Evolutionary conservation across 2,113 vertebrate species (phyloP).

Genomic region (Macheiramphus alcinus): DNA sequence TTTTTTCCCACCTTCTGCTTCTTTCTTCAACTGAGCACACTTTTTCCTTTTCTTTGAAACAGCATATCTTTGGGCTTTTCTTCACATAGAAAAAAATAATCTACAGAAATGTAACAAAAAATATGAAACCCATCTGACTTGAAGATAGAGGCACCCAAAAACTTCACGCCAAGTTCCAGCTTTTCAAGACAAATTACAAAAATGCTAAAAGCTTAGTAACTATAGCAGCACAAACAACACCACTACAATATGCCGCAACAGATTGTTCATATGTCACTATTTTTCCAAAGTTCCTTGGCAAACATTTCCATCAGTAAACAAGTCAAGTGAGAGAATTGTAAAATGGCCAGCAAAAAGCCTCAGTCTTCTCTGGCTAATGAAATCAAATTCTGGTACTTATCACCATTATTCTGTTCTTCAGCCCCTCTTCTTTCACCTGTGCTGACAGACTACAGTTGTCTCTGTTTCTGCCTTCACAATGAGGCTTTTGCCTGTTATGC

Average conservation of each 20-base stretch:
- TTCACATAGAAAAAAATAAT: neutral
- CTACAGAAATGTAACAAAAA: neutral
- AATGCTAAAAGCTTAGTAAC: slow-evolving; percentile 36
- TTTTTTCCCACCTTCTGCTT: neutral
- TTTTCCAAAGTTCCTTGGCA: slow-evolving; percentile 63
- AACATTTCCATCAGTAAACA: slow-evolving; percentile 55
- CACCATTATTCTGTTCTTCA: neutral
- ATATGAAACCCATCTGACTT: slow-evolving; percentile 43
- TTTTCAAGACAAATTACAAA: slow-evolving; percentile 52
- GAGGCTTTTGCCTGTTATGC: neutral
- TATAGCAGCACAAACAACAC: slow-evolving; percentile 57
- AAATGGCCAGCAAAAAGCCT: neutral
- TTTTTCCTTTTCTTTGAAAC: neutral
- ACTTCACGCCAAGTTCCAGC: slow-evolving; percentile 5
- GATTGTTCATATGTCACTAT: slow-evolving; percentile 63
- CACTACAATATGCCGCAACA: slow-evolving; percentile 61
- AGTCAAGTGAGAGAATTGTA: slow-evolving; percentile 14
- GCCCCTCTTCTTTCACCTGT: neutral
- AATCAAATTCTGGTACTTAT: neutral
- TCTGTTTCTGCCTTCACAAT: neutral
- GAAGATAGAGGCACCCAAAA: neutral
- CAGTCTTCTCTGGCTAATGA: neutral
- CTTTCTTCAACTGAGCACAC: neutral
- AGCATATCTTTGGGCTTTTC: neutral
- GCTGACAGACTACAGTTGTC: slow-evolving; percentile 13